Evolutionary conservation across 2,888 invertebrate species (phyloP).

Genomic region (Dasypolia templi): DNA sequence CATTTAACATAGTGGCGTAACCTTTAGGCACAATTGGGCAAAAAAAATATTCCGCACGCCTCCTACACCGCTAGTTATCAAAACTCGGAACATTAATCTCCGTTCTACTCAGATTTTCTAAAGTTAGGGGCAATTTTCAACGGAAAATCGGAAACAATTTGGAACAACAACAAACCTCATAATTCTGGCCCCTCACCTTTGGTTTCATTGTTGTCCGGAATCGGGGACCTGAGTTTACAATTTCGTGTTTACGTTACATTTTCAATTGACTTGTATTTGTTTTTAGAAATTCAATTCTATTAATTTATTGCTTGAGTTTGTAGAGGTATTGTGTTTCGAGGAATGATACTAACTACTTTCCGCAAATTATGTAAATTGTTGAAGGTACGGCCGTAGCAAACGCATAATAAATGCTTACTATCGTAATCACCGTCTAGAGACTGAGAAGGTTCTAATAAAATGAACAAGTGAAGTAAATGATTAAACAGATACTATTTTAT

Average conservation of each 20-base stretch:
- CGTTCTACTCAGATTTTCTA: conserved; percentile 83
- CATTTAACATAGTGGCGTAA: conserved; percentile 33
- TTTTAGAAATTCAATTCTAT: conserved; percentile 59
- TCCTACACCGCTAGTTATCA: conserved; percentile 57
- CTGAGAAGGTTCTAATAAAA: not conserved
- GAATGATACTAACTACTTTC: conserved; percentile 43
- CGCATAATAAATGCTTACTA: conserved; percentile 46
- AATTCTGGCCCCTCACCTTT: conserved; percentile 82
- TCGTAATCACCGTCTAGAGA: conserved; percentile 19
- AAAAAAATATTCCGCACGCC: conserved; percentile 44
- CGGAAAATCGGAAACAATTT: conserved; percentile 86
- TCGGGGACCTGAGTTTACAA: conserved; percentile 62
- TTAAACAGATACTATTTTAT: not conserved
- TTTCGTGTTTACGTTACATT: conserved; percentile 57
- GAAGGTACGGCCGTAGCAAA: conserved; percentile 2
- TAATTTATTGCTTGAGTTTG: conserved; percentile 61
- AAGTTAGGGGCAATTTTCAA: conserved; percentile 80
- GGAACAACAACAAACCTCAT: conserved; percentile 86
- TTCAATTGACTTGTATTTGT: conserved; percentile 66
- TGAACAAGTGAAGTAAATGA: not conserved
- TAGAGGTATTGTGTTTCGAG: conserved; percentile 43
- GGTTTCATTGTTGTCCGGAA: conserved; percentile 73
- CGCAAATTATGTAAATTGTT: conserved; percentile 55
- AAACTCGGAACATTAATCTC: conserved; percentile 86
- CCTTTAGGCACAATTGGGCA: conserved; percentile 48